Conservation (phyloP, 2,888 invertebrate genomes). For the Gerris lacustris region DNA sequence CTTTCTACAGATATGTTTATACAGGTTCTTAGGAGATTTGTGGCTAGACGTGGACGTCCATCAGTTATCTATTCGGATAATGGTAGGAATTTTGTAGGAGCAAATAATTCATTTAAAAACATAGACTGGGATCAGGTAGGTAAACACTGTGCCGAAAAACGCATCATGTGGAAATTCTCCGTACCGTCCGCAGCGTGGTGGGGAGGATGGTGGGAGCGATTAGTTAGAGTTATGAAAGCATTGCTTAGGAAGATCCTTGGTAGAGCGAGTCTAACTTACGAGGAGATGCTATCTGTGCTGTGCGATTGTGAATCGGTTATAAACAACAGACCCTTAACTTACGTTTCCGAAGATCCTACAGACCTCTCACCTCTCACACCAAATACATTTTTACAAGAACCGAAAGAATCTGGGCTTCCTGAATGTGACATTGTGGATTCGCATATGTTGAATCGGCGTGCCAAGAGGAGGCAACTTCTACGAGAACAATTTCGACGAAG, state of each 20-base stretch:
- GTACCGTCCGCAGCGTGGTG: conserved; percentile 37
- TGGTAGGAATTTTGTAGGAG: conserved; percentile 36
- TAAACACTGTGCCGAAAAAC: neutral
- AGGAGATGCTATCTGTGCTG: conserved; percentile 16
- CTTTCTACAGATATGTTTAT: conserved; percentile 33
- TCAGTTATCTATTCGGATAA: conserved; percentile 36
- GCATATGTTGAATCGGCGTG: too few species aligned
- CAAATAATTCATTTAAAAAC: conserved; percentile 34
- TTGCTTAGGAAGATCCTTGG: conserved; percentile 14
- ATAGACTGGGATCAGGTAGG: conserved; percentile 43
- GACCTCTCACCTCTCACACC: neutral
- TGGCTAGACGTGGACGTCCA: conserved; percentile 33
- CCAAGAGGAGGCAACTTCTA: too few species aligned
- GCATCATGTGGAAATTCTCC: conserved; percentile 34
- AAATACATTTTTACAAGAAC: neutral
- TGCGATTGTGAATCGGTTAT: too few species aligned
- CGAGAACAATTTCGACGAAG: too few species aligned
- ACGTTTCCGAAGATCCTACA: neutral
- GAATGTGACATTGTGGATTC: too few species aligned
- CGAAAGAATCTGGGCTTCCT: too few species aligned
- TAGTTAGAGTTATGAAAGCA: conserved; percentile 13
- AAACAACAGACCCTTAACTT: neutral
- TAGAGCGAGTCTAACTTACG: conserved; percentile 8
- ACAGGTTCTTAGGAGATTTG: conserved; percentile 33
- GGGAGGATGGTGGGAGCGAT: conserved; percentile 23